Conservation (phyloP, 2,113 vertebrate genomes). For the Limnothrissa miodon region DNA sequence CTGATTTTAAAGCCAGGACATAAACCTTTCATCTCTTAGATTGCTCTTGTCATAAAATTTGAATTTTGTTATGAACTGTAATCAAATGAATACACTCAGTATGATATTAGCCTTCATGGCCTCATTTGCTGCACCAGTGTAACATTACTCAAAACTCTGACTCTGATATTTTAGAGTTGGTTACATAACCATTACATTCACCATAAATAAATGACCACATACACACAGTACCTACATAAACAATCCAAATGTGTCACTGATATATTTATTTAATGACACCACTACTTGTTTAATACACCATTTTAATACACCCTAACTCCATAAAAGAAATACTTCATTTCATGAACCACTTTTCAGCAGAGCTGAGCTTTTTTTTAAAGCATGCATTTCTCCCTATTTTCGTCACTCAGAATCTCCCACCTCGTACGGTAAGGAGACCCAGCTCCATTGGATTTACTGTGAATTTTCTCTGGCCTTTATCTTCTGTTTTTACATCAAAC, state of each 20-base stretch:
- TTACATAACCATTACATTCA: too few relatives aligned
- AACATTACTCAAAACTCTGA: neutral
- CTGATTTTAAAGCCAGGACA: neutral
- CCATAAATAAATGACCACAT: too few relatives aligned
- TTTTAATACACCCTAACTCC: too few relatives aligned
- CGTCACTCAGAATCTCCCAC: neutral
- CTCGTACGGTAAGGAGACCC: neutral
- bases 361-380: neutral
- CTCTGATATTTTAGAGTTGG: too few relatives aligned
- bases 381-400: neutral
- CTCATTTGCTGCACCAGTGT: neutral
- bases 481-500: conserved; percentile 47
- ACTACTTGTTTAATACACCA: neutral
- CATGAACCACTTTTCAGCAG: neutral
- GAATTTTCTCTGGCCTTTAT: conserved; percentile 37
- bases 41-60: neutral
- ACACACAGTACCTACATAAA: too few relatives aligned
- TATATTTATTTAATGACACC: neutral
- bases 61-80: neutral
- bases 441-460: conserved; percentile 10
- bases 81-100: neutral
- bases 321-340: neutral
- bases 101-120: neutral
- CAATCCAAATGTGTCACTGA: neutral
- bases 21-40: neutral